A percentile compares a stretch with the other conserved stretches of the same genome.
Conservation (phyloP, 2,797 vertebrate genomes). For the Anguilla pacifica region DNA sequence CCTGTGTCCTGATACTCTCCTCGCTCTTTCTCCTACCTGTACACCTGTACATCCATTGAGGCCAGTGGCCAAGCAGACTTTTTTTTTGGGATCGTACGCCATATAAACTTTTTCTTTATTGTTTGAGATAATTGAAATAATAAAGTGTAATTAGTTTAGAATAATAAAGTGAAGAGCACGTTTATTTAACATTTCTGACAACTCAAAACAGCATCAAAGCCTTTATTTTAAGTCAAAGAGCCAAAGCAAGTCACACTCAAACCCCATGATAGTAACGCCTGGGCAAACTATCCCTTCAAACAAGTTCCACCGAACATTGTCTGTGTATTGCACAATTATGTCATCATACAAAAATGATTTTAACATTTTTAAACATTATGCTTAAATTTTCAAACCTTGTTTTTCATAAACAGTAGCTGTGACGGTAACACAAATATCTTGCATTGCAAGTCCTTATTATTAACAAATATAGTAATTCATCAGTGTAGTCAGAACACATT, state of each 20-base stretch:
- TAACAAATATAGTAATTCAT: conserved; percentile 47
- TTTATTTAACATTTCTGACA: conserved; percentile 37
- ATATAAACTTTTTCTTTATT: too few species aligned
- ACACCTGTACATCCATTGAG: too few species aligned
- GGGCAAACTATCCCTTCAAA: conserved; percentile 34
- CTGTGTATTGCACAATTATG: conserved; percentile 65
- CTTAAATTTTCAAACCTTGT: conserved; percentile 36
- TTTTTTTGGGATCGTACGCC: too few species aligned
- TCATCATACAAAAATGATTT: conserved; percentile 16
- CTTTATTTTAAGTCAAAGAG: conserved; percentile 57
- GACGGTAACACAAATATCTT: conserved; percentile 22
- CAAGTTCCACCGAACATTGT: conserved; percentile 55
- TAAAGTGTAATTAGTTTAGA: neutral
- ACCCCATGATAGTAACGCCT: conserved; percentile 41
- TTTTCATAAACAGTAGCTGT: conserved; percentile 22
- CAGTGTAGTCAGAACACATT: conserved; percentile 6
- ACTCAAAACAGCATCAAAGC: conserved; percentile 40
- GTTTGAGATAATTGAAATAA: too few species aligned
- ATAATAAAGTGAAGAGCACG: neutral
- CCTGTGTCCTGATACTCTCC: too few species aligned
- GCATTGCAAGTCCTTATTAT: conserved; percentile 21
- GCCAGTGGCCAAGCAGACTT: too few species aligned
- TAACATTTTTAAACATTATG: conserved; percentile 38
- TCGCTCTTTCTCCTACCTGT: too few species aligned
- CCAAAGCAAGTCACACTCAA: conserved; percentile 17